Percentiles rank a stretch among this genome's conserved stretches.
phyloP scores from a whole-genome alignment of 2,113 vertebrate genomes.

The Indicator maculatus region DNA sequence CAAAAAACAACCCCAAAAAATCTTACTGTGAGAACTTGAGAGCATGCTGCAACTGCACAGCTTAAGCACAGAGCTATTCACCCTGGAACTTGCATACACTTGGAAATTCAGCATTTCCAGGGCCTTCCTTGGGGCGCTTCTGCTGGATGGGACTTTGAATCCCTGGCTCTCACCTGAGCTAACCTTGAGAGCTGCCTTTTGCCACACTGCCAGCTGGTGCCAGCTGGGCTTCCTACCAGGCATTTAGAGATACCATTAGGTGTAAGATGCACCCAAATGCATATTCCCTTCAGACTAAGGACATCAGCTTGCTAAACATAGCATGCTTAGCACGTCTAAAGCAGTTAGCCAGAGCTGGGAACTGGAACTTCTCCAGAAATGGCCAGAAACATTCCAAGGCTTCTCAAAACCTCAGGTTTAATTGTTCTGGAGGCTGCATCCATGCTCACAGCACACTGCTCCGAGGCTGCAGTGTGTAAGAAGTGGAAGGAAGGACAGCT shows the following conservation, averaged over 20 bases:
- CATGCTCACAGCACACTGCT: fast-evolving
- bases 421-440: background rate
- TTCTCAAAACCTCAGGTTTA: background rate
- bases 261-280: background rate
- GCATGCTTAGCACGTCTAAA: background rate
- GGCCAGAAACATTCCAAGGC: background rate
- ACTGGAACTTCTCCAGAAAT: conserved; percentile 40
- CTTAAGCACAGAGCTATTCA: conserved; percentile 22
- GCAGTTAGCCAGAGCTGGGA: conserved; percentile 21
- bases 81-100: background rate
- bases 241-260: background rate
- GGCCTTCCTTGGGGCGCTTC: background rate
- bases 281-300: conserved; percentile 27
- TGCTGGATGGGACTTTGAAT: fast-evolving
- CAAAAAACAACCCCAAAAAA: background rate
- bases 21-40: conserved; percentile 40
- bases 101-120: background rate
- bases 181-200: background rate
- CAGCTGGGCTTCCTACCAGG: background rate
- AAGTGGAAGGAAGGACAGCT: background rate
- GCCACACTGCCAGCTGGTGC: background rate
- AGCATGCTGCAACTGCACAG: background rate
- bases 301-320: conserved; percentile 56
- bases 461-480: background rate
- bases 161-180: background rate